A percentile compares a stretch with the other conserved stretches of the same genome.
Conservation (phyloP, 2,888 invertebrate genomes). For the Idaea dimidiata region DNA sequence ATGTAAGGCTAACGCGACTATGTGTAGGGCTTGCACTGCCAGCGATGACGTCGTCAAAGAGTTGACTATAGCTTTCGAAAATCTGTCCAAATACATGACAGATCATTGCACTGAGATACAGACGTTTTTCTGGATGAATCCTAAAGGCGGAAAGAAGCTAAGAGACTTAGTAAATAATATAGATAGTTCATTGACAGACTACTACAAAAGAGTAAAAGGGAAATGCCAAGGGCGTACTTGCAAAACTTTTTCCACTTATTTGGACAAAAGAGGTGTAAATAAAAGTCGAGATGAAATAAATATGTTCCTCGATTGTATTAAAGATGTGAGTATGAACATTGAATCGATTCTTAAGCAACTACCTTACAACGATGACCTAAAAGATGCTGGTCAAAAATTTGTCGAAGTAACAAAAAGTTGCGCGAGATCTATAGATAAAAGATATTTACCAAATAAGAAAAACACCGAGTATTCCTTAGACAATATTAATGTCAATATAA, state of each 20-base stretch:
- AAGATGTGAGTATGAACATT: not conserved
- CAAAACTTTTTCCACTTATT: slow-evolving; percentile 44
- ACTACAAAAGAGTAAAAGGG: slow-evolving; percentile 59
- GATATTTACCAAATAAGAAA: slow-evolving; percentile 12
- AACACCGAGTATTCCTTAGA: slow-evolving; percentile 54
- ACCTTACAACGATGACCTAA: slow-evolving; percentile 33
- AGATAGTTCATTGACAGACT: slow-evolving; percentile 52
- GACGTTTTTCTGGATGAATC: slow-evolving; percentile 65
- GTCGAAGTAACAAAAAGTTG: slow-evolving; percentile 33
- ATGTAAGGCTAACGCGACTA: slow-evolving; percentile 50
- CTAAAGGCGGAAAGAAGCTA: slow-evolving; percentile 56
- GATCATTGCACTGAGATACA: slow-evolving; percentile 69
- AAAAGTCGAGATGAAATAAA: slow-evolving; percentile 6
- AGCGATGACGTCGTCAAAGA: slow-evolving; percentile 61
- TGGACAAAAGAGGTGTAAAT: slow-evolving; percentile 47
- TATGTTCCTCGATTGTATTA: not conserved
- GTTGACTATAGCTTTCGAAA: slow-evolving; percentile 61
- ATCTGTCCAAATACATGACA: slow-evolving; percentile 56
- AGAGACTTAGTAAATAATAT: slow-evolving; percentile 55
- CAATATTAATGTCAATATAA: slow-evolving; percentile 60
- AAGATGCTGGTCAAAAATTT: slow-evolving; percentile 32
- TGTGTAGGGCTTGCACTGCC: slow-evolving; percentile 63
- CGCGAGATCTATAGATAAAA: slow-evolving; percentile 28
- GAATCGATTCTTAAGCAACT: slow-evolving; percentile 21
- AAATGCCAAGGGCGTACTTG: slow-evolving; percentile 60